Percentiles rank a stretch among this genome's conserved stretches.
Conservation (phyloP, 2,113 vertebrate species). For the Epinephelus fuscoguttatus region DNA sequence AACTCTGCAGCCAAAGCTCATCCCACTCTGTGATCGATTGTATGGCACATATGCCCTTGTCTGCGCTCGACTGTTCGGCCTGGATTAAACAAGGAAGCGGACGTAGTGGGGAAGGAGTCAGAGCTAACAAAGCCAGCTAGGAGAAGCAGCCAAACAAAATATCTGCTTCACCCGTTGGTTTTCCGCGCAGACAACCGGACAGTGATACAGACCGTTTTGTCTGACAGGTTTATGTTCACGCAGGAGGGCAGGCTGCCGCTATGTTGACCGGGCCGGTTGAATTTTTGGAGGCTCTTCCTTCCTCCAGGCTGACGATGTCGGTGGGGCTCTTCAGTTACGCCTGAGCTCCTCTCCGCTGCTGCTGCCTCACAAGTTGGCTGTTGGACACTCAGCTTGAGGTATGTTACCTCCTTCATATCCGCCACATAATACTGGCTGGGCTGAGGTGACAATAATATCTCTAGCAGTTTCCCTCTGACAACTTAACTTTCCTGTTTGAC, state of each 20-base stretch:
- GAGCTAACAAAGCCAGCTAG: slow-evolving; percentile 55
- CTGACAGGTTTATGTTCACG: not conserved
- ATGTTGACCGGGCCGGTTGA: slow-evolving; percentile 43
- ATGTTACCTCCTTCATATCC: not conserved
- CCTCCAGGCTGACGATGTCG: slow-evolving; percentile 49
- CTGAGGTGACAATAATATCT: not conserved
- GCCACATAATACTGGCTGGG: no score
- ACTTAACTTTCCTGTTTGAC: slow-evolving; percentile 39
- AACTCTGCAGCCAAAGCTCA: not conserved
- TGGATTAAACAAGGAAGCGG: slow-evolving; percentile 66
- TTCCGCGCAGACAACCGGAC: not conserved
- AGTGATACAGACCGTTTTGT: not conserved
- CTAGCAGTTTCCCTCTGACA: not conserved
- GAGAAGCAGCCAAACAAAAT: not conserved
- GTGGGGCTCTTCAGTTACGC: slow-evolving; percentile 53
- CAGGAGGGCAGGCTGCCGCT: slow-evolving; percentile 33
- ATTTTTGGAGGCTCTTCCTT: slow-evolving; percentile 54
- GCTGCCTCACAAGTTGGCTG: slow-evolving; percentile 43
- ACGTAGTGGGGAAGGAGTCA: not conserved
- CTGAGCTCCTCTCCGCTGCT: slow-evolving; percentile 46
- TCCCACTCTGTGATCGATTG: slow-evolving; percentile 56
- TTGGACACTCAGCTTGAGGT: slow-evolving; percentile 51
- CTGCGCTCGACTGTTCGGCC: slow-evolving; percentile 54
- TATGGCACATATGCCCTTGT: rapidly evolving
- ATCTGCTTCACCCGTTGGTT: not conserved